Percentiles rank a stretch among this genome's conserved stretches.
Evolutionary conservation across 2,113 vertebrate species (phyloP).

Genomic region (Centropristis striata): DNA sequence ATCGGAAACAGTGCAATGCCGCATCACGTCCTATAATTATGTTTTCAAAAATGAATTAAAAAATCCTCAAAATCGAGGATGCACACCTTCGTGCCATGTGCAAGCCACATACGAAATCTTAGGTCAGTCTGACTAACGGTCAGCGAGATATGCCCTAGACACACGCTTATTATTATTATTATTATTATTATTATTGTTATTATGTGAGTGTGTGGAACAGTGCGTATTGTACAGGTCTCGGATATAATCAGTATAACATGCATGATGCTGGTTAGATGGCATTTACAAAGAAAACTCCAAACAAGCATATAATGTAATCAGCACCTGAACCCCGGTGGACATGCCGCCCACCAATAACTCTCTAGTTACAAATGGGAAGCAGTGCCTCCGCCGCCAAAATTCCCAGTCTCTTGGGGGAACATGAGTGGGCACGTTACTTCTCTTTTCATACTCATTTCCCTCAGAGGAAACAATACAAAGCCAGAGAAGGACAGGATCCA

Average conservation of each 20-base stretch:
- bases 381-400: neutral
- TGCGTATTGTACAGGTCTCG: neutral
- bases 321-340: constrained; percentile 11
- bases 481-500: constrained; percentile 6
- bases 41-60: no score
- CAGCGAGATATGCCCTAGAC: no score
- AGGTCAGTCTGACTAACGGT: no score
- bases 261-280: neutral
- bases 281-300: neutral
- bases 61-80: no score
- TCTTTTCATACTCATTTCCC: constrained; percentile 52
- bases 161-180: no score
- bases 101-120: no score
- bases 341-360: constrained; percentile 7
- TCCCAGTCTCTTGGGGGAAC: constrained; percentile 4
- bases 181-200: no score
- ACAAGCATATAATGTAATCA: constrained; percentile 29
- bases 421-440: constrained; percentile 49
- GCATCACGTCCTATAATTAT: no score
- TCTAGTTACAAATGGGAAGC: constrained; percentile 15
- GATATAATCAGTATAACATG: no score
- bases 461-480: constrained; percentile 13
- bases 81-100: no score
- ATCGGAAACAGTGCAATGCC: no score
- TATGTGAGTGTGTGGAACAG: constrained; percentile 17